Conservation (phyloP, 2,797 vertebrate genomes). For the Gorsachius magnificus region DNA sequence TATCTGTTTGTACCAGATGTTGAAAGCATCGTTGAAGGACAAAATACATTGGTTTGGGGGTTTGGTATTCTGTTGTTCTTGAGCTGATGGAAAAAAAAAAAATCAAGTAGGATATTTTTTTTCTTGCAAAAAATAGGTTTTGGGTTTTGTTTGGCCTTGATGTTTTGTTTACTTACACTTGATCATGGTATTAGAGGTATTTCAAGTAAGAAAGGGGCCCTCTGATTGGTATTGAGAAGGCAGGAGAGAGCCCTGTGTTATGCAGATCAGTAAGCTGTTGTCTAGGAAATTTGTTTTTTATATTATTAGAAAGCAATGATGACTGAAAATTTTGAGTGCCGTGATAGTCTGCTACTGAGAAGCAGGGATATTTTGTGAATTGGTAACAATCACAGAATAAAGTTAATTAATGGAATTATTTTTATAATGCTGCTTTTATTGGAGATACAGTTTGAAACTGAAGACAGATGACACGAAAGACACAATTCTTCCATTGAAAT, state of each 20-base stretch:
- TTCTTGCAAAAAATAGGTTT: neutral
- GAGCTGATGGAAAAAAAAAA: neutral
- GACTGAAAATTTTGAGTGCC: neutral
- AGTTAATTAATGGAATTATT: neutral
- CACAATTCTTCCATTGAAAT: neutral
- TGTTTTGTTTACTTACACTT: neutral
- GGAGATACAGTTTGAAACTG: neutral
- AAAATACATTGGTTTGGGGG: neutral
- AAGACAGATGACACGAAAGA: neutral
- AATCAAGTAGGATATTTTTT: neutral
- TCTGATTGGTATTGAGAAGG: neutral
- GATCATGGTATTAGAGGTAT: neutral
- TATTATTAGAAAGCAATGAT: neutral
- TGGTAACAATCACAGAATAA: neutral
- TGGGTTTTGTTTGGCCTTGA: neutral
- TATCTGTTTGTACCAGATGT: neutral
- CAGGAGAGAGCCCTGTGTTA: neutral
- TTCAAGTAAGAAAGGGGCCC: neutral
- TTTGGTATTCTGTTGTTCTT: neutral
- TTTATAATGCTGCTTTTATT: neutral
- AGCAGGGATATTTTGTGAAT: neutral
- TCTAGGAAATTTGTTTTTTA: neutral
- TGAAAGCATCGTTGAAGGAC: neutral
- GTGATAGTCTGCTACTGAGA: neutral
- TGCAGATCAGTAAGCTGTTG: neutral